These are phyloP conservation scores for Hippocampus zosterae DNA, from an alignment of 2,113 vertebrate genomes.

Conservation along the genomic window DNA sequence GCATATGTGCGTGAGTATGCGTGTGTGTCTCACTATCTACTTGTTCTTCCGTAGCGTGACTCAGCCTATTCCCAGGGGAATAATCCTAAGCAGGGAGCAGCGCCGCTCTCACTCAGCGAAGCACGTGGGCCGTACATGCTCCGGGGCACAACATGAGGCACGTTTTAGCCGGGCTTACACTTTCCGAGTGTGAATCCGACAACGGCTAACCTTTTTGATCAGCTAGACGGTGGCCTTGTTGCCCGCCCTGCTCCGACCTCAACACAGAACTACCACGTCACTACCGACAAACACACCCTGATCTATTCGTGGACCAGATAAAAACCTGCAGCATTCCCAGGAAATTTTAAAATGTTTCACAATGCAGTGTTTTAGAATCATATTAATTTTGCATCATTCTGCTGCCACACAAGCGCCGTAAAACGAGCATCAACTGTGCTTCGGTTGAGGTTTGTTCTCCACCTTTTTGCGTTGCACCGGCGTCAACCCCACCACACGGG, in stretches of 20 bases:
- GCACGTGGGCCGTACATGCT: slow-evolving; percentile 54
- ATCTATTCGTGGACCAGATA: not conserved
- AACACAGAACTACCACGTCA: not conserved
- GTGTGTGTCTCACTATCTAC: slow-evolving; percentile 15
- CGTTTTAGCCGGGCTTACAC: slow-evolving; percentile 54
- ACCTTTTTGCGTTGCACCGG: not conserved
- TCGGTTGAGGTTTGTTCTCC: not conserved
- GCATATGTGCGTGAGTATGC: slow-evolving; percentile 1
- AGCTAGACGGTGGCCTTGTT: slow-evolving; percentile 7
- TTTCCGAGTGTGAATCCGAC: slow-evolving; percentile 21
- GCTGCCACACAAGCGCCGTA: too few species aligned
- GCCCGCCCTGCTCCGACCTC: too few species aligned
- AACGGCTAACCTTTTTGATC: slow-evolving; percentile 18
- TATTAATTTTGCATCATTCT: too few species aligned
- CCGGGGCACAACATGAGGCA: slow-evolving; percentile 41
- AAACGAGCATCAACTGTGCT: not conserved
- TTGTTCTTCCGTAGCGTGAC: slow-evolving; percentile 55
- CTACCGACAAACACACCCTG: not conserved
- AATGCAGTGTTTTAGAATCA: too few species aligned
- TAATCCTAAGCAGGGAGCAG: slow-evolving; percentile 57
- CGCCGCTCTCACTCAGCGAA: slow-evolving; percentile 38
- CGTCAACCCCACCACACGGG: not conserved
- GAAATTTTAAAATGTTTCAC: too few species aligned
- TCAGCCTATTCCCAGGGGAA: slow-evolving; percentile 61
- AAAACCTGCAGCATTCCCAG: not conserved